These are phyloP conservation scores for Protobothrops flavoviridis DNA, from an alignment of 2,113 vertebrate genomes.

Conservation along the genomic window DNA sequence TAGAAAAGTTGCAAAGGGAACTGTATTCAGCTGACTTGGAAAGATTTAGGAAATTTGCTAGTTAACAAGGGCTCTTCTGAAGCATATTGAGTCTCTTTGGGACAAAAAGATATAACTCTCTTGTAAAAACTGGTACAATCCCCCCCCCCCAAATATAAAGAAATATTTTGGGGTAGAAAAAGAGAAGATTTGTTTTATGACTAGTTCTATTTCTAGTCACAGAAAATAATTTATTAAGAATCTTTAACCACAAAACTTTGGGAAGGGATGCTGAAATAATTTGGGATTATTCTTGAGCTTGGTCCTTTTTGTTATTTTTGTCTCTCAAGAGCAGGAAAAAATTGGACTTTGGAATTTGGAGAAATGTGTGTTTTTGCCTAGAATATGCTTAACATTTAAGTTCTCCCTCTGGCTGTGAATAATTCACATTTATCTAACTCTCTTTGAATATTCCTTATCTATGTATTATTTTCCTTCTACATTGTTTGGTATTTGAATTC, in stretches of 20 bases:
- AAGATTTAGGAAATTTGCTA: not conserved
- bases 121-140: not conserved
- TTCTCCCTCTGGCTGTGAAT: not conserved
- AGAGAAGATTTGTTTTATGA: not conserved
- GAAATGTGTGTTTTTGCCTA: not conserved
- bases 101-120: not conserved
- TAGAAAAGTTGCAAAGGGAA: not conserved
- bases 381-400: not conserved
- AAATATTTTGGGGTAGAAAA: not conserved
- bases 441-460: not conserved
- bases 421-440: not conserved
- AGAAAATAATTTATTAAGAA: not conserved
- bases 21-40: not conserved
- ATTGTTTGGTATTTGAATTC: slow-evolving; percentile 31
- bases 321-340: not conserved
- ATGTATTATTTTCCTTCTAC: not conserved
- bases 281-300: not conserved
- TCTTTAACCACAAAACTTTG: not conserved
- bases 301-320: not conserved
- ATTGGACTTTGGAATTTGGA: not conserved
- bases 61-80: not conserved
- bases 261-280: not conserved
- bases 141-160: not conserved
- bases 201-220: not conserved
- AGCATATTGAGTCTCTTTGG: not conserved